Base-by-base conservation (phyloP, 2,888 invertebrate genomes). In the Aphelenchoides bicaudatus region DNA sequence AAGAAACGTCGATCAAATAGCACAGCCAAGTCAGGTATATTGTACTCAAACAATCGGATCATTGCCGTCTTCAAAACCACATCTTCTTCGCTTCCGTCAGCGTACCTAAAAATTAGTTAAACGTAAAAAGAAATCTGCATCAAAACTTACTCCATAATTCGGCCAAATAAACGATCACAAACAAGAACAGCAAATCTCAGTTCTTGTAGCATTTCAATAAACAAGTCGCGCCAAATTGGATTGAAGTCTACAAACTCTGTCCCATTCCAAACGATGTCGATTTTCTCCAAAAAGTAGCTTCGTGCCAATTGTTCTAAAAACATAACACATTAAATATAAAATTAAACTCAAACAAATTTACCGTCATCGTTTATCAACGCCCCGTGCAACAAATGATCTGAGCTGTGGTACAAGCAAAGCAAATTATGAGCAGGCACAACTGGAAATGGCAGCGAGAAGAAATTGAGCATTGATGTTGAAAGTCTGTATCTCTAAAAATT, bases 1-100 rank as follows among this genome's bases (percentile, higher is more conserved):
- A 75, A 64, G 55, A 75, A 75, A 2, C 72, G 69, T 30, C 73
- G 69, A 52, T 74, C 74, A 31, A 74, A 66, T 4, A 74, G 59
- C 73, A 43, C 53, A 3, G 58, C 61, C 13, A 49, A 38, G 53
- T 66, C 34, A 2, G 66, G 50, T 23, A 39, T 62, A 13, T 34
- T 49, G 28, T 43, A 25, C 29, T 63, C 66, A 25, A 67, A 49
- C 8, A 63, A 21, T 16, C 19, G 2, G 13, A 37, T 46, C 27
- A 66, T 67, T 21, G 39, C 51, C 37, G 59, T 37, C 13, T 50
- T 27, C 16, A 66, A 25, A 16, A 21, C 28, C 49, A 39, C 30
- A 25, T 52, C 38, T 21, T 59, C 31, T 6, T 64, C 52, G 13
- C 23, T 27, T 10, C 47, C 55, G 49, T 49, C 43, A 16, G 23